Evolutionary conservation across 2,113 vertebrate genomes (phyloP), one percentile per base, ranked within the genome.

Genomic region (Macrotus californicus): DNA sequence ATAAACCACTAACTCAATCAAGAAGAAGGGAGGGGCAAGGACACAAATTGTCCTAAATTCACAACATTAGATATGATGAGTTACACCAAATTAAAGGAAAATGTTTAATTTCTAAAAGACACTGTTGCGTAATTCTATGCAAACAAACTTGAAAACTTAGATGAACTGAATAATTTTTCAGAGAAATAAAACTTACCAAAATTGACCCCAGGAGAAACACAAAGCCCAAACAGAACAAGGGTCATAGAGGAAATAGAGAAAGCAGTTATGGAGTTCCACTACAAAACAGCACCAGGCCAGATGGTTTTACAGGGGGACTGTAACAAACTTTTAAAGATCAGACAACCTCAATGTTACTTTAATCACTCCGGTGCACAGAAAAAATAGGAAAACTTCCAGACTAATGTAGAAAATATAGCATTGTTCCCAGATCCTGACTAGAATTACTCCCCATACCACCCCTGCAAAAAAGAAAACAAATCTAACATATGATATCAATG

Each of bases 101-200:
- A 9, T 48, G 66, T 66, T 26, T 18, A n/a, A 59, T 67, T 86
- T 87, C n/a, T 81, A 95, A 75, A 56, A 43, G 50, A 81, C 16
- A 66, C 8, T 18, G 89, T 54, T 79, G 29, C 48, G 91, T 93
- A 91, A 72, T 69, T 95, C 31, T 72, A 81, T 81, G 16, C 11
- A 95, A 92, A 94, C 21, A 90, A 89, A 87, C 72, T n/a, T 66
- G 48, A 95, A 96, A 94, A 80, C 5, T n/a, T 76, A 67, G 24
- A 75, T 86, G 43, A 94, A 96, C 94, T 66, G 41, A 26, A 77
- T 31, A 84, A 67, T 46, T 90, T 89, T 93, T 93, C 77, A 72
- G 59, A 84, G 39, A 92, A 91, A 91, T 69, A 87, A 87, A 94
- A 92, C 84, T 89, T 96, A 91, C 3, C 79, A 96, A 88, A 95